Conservation (phyloP, 2,888 invertebrate genomes). For the Hypselothyrea guttata region DNA sequence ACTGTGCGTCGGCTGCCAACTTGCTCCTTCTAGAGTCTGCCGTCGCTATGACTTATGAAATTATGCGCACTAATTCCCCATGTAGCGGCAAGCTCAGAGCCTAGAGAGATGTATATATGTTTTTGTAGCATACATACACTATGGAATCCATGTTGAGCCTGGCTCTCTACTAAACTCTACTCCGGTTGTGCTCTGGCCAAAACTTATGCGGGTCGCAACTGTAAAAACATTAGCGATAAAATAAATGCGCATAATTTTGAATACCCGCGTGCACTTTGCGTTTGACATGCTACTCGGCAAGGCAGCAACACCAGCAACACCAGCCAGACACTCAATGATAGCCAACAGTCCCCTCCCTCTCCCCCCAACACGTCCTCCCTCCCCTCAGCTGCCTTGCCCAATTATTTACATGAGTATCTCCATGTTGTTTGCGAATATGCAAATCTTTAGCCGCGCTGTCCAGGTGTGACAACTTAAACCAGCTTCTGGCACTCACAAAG, state of each 20-base stretch:
- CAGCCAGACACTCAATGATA: constrained; percentile 32
- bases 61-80: constrained; percentile 75
- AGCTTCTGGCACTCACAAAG: constrained; percentile 3
- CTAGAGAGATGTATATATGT: constrained; percentile 40
- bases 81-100: constrained; percentile 53
- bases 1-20: constrained; percentile 60
- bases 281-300: constrained; percentile 57
- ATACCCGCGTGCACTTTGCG: constrained; percentile 57
- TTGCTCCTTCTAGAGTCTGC: constrained; percentile 24
- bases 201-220: constrained; percentile 55
- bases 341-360: constrained; percentile 2
- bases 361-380: background rate
- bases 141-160: too few relatives aligned
- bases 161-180: too few relatives aligned
- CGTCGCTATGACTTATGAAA: constrained; percentile 53
- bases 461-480: constrained; percentile 50
- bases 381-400: constrained; percentile 44
- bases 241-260: constrained; percentile 70
- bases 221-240: constrained; percentile 51
- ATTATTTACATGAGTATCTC: constrained; percentile 53
- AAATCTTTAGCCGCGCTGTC: constrained; percentile 32
- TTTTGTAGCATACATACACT: background rate
- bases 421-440: constrained; percentile 47
- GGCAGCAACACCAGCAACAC: constrained; percentile 8
- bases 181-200: constrained; percentile 4